Evolutionary conservation across 2,113 vertebrate genomes (phyloP), one percentile per base, ranked within the genome.

Genomic region (Cyphomyrus plagiostoma): DNA sequence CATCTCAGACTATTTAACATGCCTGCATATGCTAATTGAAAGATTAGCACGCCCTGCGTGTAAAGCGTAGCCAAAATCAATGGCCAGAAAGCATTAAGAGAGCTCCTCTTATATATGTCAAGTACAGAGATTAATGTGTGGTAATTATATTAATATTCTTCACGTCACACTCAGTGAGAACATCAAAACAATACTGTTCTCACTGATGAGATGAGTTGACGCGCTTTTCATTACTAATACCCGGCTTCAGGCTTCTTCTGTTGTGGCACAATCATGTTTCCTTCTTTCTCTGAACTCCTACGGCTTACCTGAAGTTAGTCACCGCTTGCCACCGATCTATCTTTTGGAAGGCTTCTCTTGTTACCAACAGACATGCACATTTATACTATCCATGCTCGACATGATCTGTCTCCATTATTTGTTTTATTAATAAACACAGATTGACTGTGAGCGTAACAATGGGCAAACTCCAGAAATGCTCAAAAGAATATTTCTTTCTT

Each of bases 261-360:
- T 97, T 94, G 96, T 97, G 95, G 95, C 93, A 88, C 91, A 91
- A 21, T 66, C 30, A 21, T 45, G 35, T 2, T 94, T 92, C 95
- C 96, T 96, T 95, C 4, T 17, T 56, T 95, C 94, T 97, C 96
- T 95, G 95, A 95, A 93, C 91, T 94, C 95, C 95, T 94, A 94
- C 94, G 96, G 94, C 95, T 98, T 96, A 94, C 97, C 95, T 96
- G 95, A 97, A 96, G 93, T 91, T 92, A 95, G 93, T 93, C 93
- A 94, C 94, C 92, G 93, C 90, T 93, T 93, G 93, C 23, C 42
- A 48, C 39, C 5, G 26, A 19, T n/a, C 85, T 91, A 91, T 83
- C 21, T 46, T 48, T n/a, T 19, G 39, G 42, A 84, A 23, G 42
- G 15, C 19, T 48, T 84, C 21, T 84, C 42, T 11, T n/a, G 10